Percentiles rank a stretch among this genome's conserved stretches.
Conservation (phyloP, 2,797 vertebrate genomes). For the Poeciliopsis turneri region DNA sequence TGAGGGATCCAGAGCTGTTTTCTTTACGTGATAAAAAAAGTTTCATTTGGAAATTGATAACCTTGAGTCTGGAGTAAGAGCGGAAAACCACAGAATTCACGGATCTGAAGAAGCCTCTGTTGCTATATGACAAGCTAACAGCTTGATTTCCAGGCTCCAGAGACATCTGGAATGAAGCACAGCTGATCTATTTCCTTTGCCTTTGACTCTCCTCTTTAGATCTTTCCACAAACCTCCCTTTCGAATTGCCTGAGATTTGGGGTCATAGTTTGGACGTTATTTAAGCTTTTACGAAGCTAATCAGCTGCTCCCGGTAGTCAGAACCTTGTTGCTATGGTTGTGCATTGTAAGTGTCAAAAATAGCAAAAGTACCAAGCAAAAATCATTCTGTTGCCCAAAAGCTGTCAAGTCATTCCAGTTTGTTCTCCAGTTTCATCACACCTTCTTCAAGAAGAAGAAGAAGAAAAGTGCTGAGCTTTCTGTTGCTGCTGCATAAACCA, state of each 20-base stretch:
- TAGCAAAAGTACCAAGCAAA: not conserved
- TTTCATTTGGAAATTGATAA: not conserved
- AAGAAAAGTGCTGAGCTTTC: conserved; percentile 62
- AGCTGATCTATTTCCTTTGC: not conserved
- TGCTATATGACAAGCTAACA: not conserved
- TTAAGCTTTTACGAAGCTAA: not conserved
- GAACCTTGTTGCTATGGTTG: not conserved
- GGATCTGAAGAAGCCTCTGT: not conserved
- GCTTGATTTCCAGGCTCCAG: not conserved
- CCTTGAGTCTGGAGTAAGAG: not conserved
- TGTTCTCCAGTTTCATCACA: conserved; percentile 57
- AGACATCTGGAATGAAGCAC: not conserved
- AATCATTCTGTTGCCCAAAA: conserved; percentile 69
- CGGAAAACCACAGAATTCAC: not conserved
- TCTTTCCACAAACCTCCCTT: not conserved
- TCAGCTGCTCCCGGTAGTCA: not conserved
- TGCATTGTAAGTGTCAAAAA: not conserved
- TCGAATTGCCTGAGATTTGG: not conserved
- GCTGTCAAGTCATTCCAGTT: conserved; percentile 65
- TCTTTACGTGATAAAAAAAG: not conserved
- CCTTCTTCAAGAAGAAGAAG: conserved; percentile 47
- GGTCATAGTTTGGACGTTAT: not conserved
- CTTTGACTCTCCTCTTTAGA: not conserved
- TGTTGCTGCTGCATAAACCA: conserved; percentile 64
- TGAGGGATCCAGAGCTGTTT: not conserved